Percentiles rank a stretch among this genome's conserved stretches.
Evolutionary conservation across 2,797 vertebrate genomes (phyloP).

Genomic region (Chrysocyon brachyurus): DNA sequence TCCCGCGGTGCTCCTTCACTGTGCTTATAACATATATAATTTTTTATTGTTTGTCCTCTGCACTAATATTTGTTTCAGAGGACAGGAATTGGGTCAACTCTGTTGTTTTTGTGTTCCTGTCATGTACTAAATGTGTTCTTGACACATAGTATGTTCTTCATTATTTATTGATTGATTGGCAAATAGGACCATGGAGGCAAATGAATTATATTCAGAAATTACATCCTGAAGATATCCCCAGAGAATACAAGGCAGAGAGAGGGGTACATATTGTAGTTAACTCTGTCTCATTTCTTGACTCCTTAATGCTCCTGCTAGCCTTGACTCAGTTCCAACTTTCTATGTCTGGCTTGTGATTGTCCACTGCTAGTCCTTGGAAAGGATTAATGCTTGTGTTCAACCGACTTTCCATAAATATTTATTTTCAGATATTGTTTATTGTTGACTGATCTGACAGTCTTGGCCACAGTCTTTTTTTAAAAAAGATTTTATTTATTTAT

Average conservation of each 20-base stretch:
- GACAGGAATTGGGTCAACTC: background rate
- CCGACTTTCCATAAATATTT: conserved; percentile 40
- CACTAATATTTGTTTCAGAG: background rate
- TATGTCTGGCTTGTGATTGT: background rate
- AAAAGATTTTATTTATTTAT: background rate
- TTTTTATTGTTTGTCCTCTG: background rate
- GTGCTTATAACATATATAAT: background rate
- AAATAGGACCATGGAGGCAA: background rate
- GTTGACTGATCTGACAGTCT: background rate
- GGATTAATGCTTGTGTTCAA: background rate
- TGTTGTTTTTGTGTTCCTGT: background rate
- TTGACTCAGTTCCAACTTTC: conserved; percentile 29
- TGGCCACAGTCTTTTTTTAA: background rate
- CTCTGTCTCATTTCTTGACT: background rate
- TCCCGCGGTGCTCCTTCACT: background rate
- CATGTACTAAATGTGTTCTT: background rate
- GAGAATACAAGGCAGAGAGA: background rate
- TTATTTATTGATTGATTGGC: background rate
- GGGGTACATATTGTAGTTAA: background rate
- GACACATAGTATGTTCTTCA: background rate
- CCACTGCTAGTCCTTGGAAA: background rate
- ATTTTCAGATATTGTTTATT: conserved; percentile 26
- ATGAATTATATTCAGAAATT: background rate
- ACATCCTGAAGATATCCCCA: background rate
- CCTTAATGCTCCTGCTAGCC: background rate